These are phyloP conservation scores for Cyaniris semiargus DNA, from an alignment of 2,888 invertebrate species.

Conservation along the genomic window DNA sequence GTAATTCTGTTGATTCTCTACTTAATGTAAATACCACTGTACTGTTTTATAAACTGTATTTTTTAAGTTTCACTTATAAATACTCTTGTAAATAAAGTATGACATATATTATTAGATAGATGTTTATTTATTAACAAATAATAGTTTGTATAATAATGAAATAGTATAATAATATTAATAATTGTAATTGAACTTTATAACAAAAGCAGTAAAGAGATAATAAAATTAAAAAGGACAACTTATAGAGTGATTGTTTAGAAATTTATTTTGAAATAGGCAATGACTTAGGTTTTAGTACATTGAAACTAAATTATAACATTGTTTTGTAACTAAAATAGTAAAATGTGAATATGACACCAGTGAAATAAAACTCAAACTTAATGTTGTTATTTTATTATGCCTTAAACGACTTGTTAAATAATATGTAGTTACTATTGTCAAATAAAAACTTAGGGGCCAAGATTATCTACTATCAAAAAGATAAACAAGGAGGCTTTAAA, in stretches of 20 bases:
- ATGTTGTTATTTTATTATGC: conserved; percentile 38
- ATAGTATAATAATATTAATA: not conserved
- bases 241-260: conserved; percentile 13
- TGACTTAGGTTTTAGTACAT: conserved; percentile 75
- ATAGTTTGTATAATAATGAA: conserved; percentile 9
- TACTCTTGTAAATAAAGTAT: conserved; percentile 28
- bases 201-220: not conserved
- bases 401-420: conserved; percentile 30
- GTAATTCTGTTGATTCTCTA: not conserved
- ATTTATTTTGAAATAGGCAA: conserved; percentile 62
- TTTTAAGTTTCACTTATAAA: conserved; percentile 14
- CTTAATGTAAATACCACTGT: conserved; percentile 9
- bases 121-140: conserved; percentile 24
- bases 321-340: conserved; percentile 78
- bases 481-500: too few species aligned
- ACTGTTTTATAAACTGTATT: conserved; percentile 12
- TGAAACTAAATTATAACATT: conserved; percentile 64
- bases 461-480: too few species aligned
- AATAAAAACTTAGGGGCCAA: too few species aligned
- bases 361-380: conserved; percentile 64
- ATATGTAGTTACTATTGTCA: too few species aligned
- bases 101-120: not conserved
- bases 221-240: not conserved
- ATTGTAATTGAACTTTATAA: not conserved
- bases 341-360: conserved; percentile 77